phyloP scores from a whole-genome alignment of 2,797 vertebrate genomes.

The Takifugu rubripes region DNA sequence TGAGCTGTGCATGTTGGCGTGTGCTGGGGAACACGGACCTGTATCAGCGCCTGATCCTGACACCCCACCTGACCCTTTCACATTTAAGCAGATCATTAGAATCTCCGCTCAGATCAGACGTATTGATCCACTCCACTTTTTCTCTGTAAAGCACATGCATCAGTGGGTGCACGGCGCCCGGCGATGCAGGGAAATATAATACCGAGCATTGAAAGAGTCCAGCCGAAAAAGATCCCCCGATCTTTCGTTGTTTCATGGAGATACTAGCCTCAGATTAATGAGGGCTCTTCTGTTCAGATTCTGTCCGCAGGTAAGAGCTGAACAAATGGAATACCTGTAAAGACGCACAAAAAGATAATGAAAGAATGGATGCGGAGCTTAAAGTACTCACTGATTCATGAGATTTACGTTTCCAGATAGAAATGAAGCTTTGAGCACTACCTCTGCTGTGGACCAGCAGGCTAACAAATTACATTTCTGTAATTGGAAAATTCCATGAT shows the following conservation, averaged over 20 bases:
- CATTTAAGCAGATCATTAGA: conserved; percentile 14
- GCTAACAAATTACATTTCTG: no score
- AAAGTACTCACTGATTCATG: no score
- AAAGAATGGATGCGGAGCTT: neutral
- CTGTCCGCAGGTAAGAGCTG: neutral
- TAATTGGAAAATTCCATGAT: no score
- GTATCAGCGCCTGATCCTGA: neutral
- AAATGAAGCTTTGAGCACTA: no score
- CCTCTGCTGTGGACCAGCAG: no score
- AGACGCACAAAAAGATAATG: no score
- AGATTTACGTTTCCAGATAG: no score
- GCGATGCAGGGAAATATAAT: conserved; percentile 3
- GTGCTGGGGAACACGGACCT: neutral
- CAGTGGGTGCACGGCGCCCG: neutral
- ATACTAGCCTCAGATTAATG: neutral
- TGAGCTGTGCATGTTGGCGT: neutral
- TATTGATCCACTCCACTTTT: conserved; percentile 30
- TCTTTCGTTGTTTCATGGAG: neutral
- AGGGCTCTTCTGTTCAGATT: neutral
- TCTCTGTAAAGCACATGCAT: conserved; percentile 15
- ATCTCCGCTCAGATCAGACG: conserved; percentile 25
- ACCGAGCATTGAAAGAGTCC: neutral
- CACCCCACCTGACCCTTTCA: conserved; percentile 9
- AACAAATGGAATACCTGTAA: neutral
- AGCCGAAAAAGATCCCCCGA: neutral